phyloP scores from a whole-genome alignment of 2,797 vertebrate species.

The Sebastes taczanowskii region DNA sequence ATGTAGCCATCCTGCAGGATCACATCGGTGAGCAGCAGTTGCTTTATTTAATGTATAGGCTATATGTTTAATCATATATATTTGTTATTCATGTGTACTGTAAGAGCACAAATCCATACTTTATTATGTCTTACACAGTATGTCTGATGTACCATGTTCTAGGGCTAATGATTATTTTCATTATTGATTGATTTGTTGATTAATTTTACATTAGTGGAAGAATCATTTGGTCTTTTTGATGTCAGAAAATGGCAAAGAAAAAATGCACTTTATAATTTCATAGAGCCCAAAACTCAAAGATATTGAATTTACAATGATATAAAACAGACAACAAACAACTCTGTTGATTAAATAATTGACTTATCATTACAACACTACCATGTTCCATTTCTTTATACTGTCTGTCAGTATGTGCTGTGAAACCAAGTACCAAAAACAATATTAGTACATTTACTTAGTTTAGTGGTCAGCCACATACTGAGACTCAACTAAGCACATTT shows the following conservation, averaged over 20 bases:
- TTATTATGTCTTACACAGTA: background rate
- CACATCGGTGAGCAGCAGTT: conserved; percentile 77
- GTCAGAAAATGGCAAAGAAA: background rate
- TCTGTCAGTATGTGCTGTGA: background rate
- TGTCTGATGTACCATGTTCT: background rate
- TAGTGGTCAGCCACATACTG: background rate
- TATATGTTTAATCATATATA: background rate
- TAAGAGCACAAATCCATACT: background rate
- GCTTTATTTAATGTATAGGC: background rate
- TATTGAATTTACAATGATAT: background rate
- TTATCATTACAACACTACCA: background rate
- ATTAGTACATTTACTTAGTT: background rate
- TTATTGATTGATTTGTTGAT: background rate
- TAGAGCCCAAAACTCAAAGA: background rate
- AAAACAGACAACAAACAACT: background rate
- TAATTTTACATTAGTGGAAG: background rate
- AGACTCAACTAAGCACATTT: background rate
- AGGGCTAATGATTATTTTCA: background rate
- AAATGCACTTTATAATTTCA: background rate
- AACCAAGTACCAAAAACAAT: background rate
- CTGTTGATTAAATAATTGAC: background rate
- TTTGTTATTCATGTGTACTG: background rate
- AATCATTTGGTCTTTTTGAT: background rate
- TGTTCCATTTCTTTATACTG: background rate
- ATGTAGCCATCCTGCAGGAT: conserved; percentile 78